A percentile compares a stretch with the other conserved stretches of the same genome.
Evolutionary conservation across 2,113 vertebrate species (phyloP).

Genomic region (Phylloscopus trochilus): DNA sequence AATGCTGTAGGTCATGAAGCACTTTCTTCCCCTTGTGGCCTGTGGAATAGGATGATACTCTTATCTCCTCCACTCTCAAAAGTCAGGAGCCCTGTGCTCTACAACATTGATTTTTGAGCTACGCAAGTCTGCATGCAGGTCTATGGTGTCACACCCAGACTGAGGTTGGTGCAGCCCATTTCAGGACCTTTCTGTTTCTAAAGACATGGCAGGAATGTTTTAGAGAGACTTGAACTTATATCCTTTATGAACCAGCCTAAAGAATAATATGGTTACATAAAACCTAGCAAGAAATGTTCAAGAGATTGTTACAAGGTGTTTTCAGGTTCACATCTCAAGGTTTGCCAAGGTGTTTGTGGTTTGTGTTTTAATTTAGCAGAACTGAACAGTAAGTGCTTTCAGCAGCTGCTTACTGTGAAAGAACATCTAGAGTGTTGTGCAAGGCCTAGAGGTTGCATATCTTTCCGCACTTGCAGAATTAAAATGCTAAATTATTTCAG

Average conservation of each 20-base stretch:
- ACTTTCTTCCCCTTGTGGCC: background rate
- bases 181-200: background rate
- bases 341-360: background rate
- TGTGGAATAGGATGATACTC: background rate
- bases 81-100: background rate
- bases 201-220: background rate
- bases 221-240: background rate
- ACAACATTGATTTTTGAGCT: background rate
- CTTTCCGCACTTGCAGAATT: background rate
- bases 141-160: background rate
- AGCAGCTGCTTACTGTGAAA: background rate
- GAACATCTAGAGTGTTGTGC: background rate
- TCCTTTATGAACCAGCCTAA: background rate
- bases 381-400: background rate
- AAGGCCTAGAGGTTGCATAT: background rate
- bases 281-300: background rate
- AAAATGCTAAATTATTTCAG: background rate
- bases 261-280: background rate
- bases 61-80: background rate
- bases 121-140: background rate
- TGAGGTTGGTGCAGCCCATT: background rate
- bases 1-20: background rate
- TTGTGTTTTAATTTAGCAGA: constrained; percentile 3
- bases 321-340: background rate
- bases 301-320: background rate